phyloP scores from a whole-genome alignment of 1,140 invertebrate species.

The Magallana ariakensis region DNA sequence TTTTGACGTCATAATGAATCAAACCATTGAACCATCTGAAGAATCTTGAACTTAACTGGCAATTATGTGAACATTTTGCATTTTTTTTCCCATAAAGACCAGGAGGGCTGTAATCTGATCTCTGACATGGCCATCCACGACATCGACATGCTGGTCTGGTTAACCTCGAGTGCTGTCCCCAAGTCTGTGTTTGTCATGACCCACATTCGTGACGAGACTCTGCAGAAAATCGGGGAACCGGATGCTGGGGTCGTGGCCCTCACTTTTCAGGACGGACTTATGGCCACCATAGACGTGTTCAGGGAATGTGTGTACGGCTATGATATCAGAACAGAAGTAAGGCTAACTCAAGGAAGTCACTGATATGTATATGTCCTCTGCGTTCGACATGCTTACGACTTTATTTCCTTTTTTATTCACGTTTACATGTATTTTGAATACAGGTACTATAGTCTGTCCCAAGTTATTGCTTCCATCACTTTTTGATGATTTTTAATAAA shows the following conservation, averaged over 20 bases:
- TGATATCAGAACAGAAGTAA: conserved; percentile 69
- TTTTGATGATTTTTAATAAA: no score
- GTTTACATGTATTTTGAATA: no score
- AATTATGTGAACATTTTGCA: no score
- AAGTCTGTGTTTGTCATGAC: conserved; percentile 65
- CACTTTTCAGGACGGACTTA: conserved; percentile 64
- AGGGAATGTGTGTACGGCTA: conserved; percentile 66
- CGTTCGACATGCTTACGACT: no score
- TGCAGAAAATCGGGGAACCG: conserved; percentile 57
- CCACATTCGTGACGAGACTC: conserved; percentile 62
- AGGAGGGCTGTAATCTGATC: conserved; percentile 64
- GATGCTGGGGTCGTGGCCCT: conserved; percentile 60
- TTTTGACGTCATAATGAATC: no score
- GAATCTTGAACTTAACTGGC: no score
- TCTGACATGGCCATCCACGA: conserved; percentile 66
- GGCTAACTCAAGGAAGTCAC: not conserved
- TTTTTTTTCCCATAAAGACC: conserved; percentile 43
- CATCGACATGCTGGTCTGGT: conserved; percentile 67
- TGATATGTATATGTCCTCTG: no score
- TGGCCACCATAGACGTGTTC: conserved; percentile 62
- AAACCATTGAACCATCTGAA: no score
- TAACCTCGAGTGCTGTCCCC: conserved; percentile 58
- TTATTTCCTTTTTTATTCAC: no score
- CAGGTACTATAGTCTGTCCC: no score
- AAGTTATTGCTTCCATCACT: no score